phyloP scores from a whole-genome alignment of 2,113 vertebrate genomes.

The Corvus hawaiiensis region DNA sequence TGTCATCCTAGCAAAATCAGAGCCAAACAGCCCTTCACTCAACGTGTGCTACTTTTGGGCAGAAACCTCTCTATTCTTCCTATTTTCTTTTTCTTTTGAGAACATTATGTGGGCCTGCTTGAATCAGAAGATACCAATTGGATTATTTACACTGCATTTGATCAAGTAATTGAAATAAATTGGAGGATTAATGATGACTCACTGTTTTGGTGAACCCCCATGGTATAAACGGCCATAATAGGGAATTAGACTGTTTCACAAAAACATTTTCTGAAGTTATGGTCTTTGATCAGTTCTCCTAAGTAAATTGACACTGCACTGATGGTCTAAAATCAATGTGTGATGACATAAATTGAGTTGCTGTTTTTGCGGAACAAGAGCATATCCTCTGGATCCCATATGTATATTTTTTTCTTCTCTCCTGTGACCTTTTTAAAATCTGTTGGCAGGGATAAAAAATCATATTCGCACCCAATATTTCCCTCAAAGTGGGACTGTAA shows the following conservation, averaged over 20 bases:
- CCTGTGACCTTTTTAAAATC: not conserved
- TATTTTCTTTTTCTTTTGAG: not conserved
- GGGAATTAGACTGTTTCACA: not conserved
- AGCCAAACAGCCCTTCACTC: not conserved
- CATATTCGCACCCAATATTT: not conserved
- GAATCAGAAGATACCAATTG: not conserved
- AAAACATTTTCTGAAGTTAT: conserved; percentile 6
- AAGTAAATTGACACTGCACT: not conserved
- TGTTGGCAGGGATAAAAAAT: not conserved
- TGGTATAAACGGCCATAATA: not conserved
- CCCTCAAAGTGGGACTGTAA: not conserved
- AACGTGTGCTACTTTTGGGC: not conserved
- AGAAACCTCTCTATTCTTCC: not conserved
- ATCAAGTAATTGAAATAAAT: conserved; percentile 36
- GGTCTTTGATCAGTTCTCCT: conserved; percentile 22
- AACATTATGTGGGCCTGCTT: not conserved
- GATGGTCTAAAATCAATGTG: not conserved
- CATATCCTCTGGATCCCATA: not conserved
- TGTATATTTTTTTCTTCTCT: not conserved
- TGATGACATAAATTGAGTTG: not conserved
- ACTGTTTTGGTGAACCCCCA: not conserved
- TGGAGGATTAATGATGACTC: conserved; percentile 3
- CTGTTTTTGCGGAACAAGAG: not conserved
- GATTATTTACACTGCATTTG: conserved; percentile 49
- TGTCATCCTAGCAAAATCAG: not conserved